phyloP scores from a whole-genome alignment of 2,888 invertebrate species.

The Octodonta nipae region DNA sequence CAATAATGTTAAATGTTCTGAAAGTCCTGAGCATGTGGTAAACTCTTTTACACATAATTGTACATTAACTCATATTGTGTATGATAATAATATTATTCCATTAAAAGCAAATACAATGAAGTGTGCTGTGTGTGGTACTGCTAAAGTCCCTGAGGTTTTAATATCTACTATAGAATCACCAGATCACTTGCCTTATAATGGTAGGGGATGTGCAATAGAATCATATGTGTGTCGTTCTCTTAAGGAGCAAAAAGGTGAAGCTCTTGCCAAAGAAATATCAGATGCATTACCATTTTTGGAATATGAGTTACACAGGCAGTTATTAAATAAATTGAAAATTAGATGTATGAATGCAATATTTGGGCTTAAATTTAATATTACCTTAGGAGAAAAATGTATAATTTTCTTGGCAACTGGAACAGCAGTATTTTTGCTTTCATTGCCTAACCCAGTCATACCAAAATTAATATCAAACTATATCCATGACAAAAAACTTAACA shows the following conservation, averaged over 20 bases:
- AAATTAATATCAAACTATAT: constrained; percentile 54
- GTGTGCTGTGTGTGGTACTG: constrained; percentile 62
- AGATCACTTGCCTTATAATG: constrained; percentile 56
- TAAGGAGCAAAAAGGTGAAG: constrained; percentile 66
- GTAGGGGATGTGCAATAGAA: constrained; percentile 55
- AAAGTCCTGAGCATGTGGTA: constrained; percentile 28
- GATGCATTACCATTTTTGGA: constrained; percentile 90
- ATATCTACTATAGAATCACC: constrained; percentile 82
- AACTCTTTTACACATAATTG: constrained; percentile 17
- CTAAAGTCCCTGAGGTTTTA: constrained; percentile 80
- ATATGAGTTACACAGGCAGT: constrained; percentile 82
- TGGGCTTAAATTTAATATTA: constrained; percentile 55
- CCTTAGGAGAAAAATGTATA: constrained; percentile 77
- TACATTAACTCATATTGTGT: constrained; percentile 67
- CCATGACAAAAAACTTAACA: constrained; percentile 50
- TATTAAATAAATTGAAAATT: constrained; percentile 80
- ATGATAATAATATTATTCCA: constrained; percentile 56
- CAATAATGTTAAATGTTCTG: constrained; percentile 22
- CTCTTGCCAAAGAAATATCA: constrained; percentile 85
- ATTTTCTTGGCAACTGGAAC: constrained; percentile 82
- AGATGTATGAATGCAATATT: constrained; percentile 93
- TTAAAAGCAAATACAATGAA: constrained; percentile 59
- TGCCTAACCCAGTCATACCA: constrained; percentile 64
- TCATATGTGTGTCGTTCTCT: constrained; percentile 65
- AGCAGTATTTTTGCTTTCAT: constrained; percentile 61